A percentile compares a stretch with the other conserved stretches of the same genome.
Evolutionary conservation across 2,113 vertebrate species (phyloP).

Genomic region (Poeciliopsis occidentalis): DNA sequence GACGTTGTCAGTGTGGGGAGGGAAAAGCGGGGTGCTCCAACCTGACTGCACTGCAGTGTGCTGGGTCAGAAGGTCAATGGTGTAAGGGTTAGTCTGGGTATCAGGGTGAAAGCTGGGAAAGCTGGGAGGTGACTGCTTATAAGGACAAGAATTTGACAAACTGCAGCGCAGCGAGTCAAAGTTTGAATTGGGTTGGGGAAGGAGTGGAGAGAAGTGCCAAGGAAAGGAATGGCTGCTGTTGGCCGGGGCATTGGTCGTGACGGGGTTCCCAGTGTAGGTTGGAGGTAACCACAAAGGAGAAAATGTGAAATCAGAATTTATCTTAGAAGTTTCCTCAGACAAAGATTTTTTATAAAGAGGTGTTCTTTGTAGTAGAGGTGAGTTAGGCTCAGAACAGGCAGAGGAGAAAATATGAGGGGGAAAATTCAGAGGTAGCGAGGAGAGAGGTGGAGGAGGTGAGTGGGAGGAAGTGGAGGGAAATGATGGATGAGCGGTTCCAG

Average conservation of each 20-base stretch:
- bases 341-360: constrained; percentile 9
- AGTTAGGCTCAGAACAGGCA: constrained; percentile 11
- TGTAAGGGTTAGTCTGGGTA: constrained; percentile 45
- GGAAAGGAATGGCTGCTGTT: constrained; percentile 27
- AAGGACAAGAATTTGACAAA: constrained; percentile 24
- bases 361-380: constrained; percentile 14
- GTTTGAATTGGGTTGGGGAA: constrained; percentile 39
- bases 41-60: constrained; percentile 29
- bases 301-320: constrained; percentile 13
- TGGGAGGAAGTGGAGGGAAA: constrained; percentile 42
- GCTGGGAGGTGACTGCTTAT: constrained; percentile 30
- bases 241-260: constrained; percentile 30
- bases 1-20: constrained; percentile 5
- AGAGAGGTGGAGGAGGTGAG: constrained; percentile 32
- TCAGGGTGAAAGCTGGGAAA: constrained; percentile 31
- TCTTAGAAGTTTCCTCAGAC: constrained; percentile 18
- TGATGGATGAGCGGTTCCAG: constrained; percentile 50
- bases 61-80: constrained; percentile 19
- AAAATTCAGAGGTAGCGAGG: constrained; percentile 37
- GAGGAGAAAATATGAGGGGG: constrained; percentile 33
- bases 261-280: constrained; percentile 22
- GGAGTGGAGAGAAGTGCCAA: constrained; percentile 19
- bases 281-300: constrained; percentile 4
- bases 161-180: constrained; percentile 27
- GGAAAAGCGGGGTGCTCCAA: constrained; percentile 18